phyloP scores from a whole-genome alignment of 2,113 vertebrate species.

The Peucedramus taeniatus region DNA sequence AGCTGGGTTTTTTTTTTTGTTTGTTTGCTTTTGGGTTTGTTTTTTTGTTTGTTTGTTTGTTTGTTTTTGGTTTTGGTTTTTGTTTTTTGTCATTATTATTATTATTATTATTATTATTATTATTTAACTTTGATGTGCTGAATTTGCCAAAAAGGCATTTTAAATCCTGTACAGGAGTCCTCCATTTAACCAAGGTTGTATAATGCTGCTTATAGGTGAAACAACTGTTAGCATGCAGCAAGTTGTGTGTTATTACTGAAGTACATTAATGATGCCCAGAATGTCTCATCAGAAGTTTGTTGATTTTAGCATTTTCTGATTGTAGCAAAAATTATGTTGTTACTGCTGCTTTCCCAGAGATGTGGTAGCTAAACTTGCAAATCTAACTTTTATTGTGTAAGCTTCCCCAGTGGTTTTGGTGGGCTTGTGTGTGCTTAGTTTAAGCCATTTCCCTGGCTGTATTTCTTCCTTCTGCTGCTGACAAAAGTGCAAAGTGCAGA shows the following conservation, averaged over 20 bases:
- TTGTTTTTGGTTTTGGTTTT: too few species aligned
- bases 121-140: neutral
- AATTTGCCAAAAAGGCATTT: neutral
- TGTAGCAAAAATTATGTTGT: neutral
- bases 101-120: neutral
- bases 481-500: neutral
- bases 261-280: neutral
- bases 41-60: too few species aligned
- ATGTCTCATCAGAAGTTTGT: neutral
- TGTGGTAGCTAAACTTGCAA: neutral
- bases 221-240: rapidly evolving
- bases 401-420: neutral
- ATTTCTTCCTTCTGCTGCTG: neutral
- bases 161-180: neutral
- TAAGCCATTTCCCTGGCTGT: neutral
- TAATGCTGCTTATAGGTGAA: neutral
- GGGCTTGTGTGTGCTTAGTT: neutral
- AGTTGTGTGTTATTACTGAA: neutral
- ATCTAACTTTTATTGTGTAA: neutral
- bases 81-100: neutral
- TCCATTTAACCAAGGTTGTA: neutral
- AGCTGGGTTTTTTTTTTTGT: neutral
- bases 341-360: neutral
- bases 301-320: neutral
- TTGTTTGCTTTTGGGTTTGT: too few species aligned